phyloP scores from a whole-genome alignment of 2,797 vertebrate species.

The Nannoperca australis region DNA sequence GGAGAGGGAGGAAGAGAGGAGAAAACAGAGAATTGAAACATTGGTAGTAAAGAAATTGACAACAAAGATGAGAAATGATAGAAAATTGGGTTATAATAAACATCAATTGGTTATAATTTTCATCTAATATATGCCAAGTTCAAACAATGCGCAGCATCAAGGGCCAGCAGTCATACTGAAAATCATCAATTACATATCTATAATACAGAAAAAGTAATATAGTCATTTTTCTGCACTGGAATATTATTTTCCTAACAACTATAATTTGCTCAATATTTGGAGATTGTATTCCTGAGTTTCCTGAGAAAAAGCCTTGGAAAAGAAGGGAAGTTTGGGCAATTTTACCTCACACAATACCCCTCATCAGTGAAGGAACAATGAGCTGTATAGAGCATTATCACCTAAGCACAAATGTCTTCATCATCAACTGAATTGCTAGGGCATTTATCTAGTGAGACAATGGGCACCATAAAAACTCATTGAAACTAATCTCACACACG shows the following conservation, averaged over 20 bases:
- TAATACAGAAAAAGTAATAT: background rate
- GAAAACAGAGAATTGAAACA: conserved; percentile 3
- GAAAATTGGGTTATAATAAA: background rate
- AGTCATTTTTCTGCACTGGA: background rate
- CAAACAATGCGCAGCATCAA: conserved; percentile 31
- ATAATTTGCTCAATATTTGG: background rate
- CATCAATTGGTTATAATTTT: background rate
- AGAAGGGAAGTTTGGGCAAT: conserved; percentile 28
- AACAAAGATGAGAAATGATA: background rate
- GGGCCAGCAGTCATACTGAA: background rate
- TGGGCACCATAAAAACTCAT: conserved; percentile 51
- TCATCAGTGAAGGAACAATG: conserved; percentile 49
- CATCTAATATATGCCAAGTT: conserved; percentile 14
- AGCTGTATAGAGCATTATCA: conserved; percentile 41
- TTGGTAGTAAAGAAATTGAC: background rate
- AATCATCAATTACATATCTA: background rate
- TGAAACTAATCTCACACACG: conserved; percentile 57
- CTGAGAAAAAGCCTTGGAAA: background rate
- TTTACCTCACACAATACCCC: conserved; percentile 43
- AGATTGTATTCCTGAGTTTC: background rate
- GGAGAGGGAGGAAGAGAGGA: background rate
- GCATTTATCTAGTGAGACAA: conserved; percentile 57
- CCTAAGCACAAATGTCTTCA: conserved; percentile 57
- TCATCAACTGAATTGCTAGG: conserved; percentile 50
- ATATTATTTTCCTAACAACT: background rate